Percentiles rank a stretch among this genome's conserved stretches.
phyloP scores from a whole-genome alignment of 2,888 invertebrate genomes.

The Bruchidius siliquastri region DNA sequence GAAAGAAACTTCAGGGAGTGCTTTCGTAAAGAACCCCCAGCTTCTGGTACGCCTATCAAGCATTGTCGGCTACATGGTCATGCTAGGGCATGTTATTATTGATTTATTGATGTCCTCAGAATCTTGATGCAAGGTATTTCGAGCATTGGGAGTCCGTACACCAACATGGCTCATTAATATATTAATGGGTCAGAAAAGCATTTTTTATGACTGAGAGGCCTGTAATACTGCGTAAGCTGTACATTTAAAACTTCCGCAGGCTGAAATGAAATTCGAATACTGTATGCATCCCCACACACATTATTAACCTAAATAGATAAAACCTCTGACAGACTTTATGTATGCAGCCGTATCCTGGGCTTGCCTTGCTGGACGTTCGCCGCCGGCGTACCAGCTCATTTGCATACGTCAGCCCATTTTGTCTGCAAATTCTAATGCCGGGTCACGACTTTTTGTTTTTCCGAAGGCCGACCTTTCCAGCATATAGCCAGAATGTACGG shows the following conservation, averaged over 20 bases:
- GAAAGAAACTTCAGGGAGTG: no score
- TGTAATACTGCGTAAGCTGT: neutral
- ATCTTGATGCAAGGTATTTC: no score
- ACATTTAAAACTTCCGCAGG: neutral
- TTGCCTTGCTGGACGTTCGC: neutral
- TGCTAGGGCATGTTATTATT: no score
- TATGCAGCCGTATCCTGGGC: neutral
- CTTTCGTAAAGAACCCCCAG: no score
- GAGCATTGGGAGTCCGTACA: no score
- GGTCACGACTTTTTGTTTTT: neutral
- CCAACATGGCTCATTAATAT: no score
- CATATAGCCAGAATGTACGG: neutral
- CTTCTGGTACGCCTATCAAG: no score
- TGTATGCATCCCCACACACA: neutral
- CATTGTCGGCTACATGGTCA: no score
- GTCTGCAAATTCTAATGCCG: neutral
- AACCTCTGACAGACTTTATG: neutral
- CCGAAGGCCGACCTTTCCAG: neutral
- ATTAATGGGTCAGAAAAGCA: neutral
- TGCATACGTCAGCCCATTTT: neutral
- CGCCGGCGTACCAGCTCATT: neutral
- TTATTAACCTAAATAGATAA: neutral
- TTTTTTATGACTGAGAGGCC: neutral
- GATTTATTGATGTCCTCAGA: no score
- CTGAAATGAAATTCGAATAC: neutral